Base-by-base conservation (phyloP, 1,140 invertebrate genomes). In the Neodiprion virginianus region DNA sequence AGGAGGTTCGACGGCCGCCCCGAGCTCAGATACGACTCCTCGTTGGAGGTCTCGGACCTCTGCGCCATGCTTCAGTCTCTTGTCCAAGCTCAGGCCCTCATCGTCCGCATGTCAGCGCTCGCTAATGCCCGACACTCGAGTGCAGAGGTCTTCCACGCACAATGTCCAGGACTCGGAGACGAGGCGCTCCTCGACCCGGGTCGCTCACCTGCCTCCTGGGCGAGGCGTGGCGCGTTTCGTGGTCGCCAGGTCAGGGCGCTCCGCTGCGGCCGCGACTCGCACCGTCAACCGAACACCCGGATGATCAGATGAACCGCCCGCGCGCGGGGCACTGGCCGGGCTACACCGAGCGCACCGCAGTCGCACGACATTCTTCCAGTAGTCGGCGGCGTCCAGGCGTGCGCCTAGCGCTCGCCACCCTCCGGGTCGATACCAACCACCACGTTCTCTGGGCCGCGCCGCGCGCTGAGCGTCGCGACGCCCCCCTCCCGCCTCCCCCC, bases 271-370 rank as follows among this genome's bases (percentile, higher is more conserved):
- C n/a, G 69, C 61, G 50, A 50, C 67, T 77, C 76, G 72, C 77
- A 61, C 65, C 74, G 69, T 76, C 71, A 69, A 73, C 72, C 49
- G 48, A 72, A 73, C 67, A 73, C 49, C 69, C 75, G 72, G 73
- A 79, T 72, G 76, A 65, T 81, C 75, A 80, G 79, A 85, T 83
- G 81, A 85, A 85, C 80, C 84, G 84, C 83, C 83, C 83, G 84
- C 83, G 82, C 83, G 83, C 83, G 83, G 83, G 84, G 86, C 81
- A 86, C 85, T 88, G 85, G 82, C 86, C 85, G 83, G 85, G 83
- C 84, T 85, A 87, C 86, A 85, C 83, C 81, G 83, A 83, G 81
- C 78, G 75, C 74, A 75, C 69, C 75, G 21, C 40, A 47, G 49
- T 69, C 65, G 49, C 48, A 71, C 53, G 61, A 65, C 66, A 48